These are phyloP conservation scores for Scaptomyza caliginosa DNA, from an alignment of 2,888 invertebrate genomes.

Conservation along the genomic window DNA sequence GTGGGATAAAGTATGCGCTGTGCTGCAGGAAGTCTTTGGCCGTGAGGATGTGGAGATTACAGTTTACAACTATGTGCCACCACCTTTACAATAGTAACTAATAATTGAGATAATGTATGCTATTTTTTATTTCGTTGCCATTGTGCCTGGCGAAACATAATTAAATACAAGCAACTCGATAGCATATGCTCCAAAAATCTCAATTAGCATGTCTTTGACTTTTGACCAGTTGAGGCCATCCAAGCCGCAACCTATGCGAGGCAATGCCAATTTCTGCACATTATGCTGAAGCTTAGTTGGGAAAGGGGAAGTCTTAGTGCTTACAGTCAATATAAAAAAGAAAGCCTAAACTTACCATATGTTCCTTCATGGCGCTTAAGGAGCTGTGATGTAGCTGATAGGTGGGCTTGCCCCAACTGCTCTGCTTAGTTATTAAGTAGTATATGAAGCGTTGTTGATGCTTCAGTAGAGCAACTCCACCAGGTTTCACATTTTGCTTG, in stretches of 20 bases:
- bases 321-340: too few relatives aligned
- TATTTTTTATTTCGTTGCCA: conserved; percentile 33
- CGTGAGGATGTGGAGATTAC: conserved; percentile 85
- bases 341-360: conserved; percentile 76
- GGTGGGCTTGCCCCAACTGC: conserved; percentile 85
- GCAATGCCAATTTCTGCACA: conserved; percentile 86
- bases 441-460: conserved; percentile 84
- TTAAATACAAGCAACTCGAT: conserved; percentile 85
- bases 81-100: conserved; percentile 52
- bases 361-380: conserved; percentile 79
- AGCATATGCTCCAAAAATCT: conserved; percentile 85
- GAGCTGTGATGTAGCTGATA: conserved; percentile 83
- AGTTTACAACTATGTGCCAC: conserved; percentile 85
- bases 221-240: conserved; percentile 87
- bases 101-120: neutral
- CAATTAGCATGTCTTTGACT: conserved; percentile 85
- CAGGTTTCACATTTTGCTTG: conserved; percentile 77
- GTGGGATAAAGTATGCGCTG: conserved; percentile 86
- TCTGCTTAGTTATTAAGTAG: conserved; percentile 87
- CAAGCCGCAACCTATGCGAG: conserved; percentile 88
- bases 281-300: conserved; percentile 81
- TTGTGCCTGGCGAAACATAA: conserved; percentile 65
- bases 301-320: neutral
- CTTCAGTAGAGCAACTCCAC: conserved; percentile 85
- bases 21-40: conserved; percentile 85